A percentile compares a stretch with the other conserved stretches of the same genome.
Conservation (phyloP, 2,797 vertebrate species). For the Muscicapa comitata region DNA sequence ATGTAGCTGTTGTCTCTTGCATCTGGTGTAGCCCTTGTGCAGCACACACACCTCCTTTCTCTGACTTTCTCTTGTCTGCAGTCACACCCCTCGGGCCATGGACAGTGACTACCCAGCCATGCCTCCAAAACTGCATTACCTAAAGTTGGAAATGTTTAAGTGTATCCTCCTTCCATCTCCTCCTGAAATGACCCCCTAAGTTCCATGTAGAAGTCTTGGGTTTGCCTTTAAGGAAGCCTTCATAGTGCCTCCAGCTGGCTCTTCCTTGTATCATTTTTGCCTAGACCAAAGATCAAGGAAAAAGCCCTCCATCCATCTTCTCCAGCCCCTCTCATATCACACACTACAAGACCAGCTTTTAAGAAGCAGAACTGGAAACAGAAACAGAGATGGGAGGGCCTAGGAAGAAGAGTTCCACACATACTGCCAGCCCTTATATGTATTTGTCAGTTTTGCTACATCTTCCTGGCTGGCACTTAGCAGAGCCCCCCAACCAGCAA, state of each 20-base stretch:
- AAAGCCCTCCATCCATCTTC: neutral
- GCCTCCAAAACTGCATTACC: neutral
- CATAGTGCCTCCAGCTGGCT: neutral
- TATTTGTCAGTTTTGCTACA: neutral
- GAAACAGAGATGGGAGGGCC: neutral
- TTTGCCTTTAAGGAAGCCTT: neutral
- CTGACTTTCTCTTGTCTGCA: neutral
- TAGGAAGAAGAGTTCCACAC: neutral
- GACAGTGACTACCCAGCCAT: neutral
- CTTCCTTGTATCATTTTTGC: neutral
- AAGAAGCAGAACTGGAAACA: neutral
- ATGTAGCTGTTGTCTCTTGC: neutral
- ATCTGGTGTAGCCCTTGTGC: neutral
- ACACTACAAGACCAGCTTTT: neutral
- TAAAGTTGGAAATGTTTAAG: neutral
- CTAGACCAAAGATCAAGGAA: neutral
- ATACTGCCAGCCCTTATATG: neutral
- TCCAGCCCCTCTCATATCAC: neutral
- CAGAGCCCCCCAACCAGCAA: neutral
- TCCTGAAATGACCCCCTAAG: neutral
- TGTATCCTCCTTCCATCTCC: neutral
- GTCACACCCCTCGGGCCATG: accelerated
- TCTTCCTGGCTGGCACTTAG: neutral
- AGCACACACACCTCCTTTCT: neutral
- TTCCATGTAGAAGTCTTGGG: neutral